phyloP scores from a whole-genome alignment of 2,797 vertebrate species.

The Peromyscus eremicus region DNA sequence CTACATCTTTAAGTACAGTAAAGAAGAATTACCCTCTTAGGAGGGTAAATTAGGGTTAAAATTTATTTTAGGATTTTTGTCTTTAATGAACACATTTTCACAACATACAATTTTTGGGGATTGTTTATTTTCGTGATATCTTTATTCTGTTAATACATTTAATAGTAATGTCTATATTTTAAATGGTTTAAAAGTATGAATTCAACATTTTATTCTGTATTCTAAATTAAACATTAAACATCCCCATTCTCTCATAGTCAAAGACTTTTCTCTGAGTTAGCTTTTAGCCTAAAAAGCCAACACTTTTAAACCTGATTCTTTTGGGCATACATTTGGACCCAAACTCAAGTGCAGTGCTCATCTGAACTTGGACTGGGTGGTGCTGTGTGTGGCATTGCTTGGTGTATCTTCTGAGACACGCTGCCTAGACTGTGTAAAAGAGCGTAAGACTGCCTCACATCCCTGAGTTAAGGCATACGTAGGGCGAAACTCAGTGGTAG shows the following conservation, averaged over 20 bases:
- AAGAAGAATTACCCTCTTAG: conserved; percentile 11
- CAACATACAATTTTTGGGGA: neutral
- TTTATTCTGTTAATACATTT: conserved; percentile 29
- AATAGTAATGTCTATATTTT: conserved; percentile 12
- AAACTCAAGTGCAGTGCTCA: neutral
- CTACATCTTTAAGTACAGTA: conserved; percentile 44
- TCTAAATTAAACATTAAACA: neutral
- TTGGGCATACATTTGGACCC: neutral
- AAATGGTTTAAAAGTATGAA: conserved; percentile 46
- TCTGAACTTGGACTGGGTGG: neutral
- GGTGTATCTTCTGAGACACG: neutral
- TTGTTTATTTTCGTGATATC: conserved; percentile 17
- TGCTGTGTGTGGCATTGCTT: neutral
- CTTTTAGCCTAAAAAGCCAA: neutral
- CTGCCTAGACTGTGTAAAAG: neutral
- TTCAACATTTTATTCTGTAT: neutral
- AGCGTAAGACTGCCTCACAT: neutral
- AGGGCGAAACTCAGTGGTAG: neutral
- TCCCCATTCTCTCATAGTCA: conserved; percentile 9
- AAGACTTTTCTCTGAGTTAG: conserved; percentile 2
- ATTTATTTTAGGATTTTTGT: conserved; percentile 42
- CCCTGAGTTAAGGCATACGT: conserved; percentile 54
- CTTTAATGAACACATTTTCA: conserved; percentile 40
- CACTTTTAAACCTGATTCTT: neutral
- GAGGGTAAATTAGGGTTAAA: conserved; percentile 28